Conservation (phyloP, 2,797 vertebrate species). For the Eulemur rubriventer region DNA sequence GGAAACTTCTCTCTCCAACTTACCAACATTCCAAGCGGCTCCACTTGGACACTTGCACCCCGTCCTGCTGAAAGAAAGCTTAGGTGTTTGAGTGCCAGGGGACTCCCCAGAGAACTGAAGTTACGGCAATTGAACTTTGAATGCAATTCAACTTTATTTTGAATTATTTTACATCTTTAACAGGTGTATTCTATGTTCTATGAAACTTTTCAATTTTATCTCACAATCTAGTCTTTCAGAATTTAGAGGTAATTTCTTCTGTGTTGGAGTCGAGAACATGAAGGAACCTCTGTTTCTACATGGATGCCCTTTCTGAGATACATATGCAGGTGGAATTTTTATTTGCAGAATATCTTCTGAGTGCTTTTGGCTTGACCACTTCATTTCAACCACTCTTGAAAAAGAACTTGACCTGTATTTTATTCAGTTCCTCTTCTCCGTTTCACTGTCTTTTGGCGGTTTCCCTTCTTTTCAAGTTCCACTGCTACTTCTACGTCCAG, state of each 20-base stretch:
- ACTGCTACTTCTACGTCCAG: background rate
- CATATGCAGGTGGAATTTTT: slow-evolving; percentile 33
- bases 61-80: background rate
- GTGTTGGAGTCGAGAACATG: slow-evolving; percentile 5
- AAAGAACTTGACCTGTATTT: background rate
- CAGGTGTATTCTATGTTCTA: background rate
- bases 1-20: background rate
- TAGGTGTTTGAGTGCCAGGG: background rate
- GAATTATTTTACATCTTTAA: background rate
- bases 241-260: background rate
- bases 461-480: background rate
- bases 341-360: background rate
- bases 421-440: background rate
- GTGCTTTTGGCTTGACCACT: background rate
- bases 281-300: slow-evolving; percentile 20
- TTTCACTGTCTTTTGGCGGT: background rate
- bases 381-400: background rate
- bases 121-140: background rate
- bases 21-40: rapidly evolving
- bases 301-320: slow-evolving; percentile 51
- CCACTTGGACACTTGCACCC: rapidly evolving
- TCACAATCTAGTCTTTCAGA: background rate
- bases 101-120: background rate
- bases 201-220: background rate
- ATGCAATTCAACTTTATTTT: background rate